A percentile compares a stretch with the other conserved stretches of the same genome.
Evolutionary conservation across 2,797 vertebrate genomes (phyloP).

Genomic region (Cacajao melanocephalus): DNA sequence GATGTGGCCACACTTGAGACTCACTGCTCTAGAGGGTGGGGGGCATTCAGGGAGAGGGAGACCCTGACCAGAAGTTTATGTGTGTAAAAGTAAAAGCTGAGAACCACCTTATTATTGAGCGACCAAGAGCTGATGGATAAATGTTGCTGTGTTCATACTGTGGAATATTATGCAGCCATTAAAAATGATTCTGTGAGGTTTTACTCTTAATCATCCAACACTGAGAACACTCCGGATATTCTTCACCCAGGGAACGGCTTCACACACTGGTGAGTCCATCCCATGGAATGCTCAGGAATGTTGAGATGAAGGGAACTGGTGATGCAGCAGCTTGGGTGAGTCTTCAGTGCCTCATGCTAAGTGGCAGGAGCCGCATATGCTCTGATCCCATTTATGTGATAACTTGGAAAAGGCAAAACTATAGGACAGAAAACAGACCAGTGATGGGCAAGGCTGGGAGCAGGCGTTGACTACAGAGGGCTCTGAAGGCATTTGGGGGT

Average conservation of each 20-base stretch:
- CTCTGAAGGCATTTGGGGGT: background rate
- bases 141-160: background rate
- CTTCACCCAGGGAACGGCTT: background rate
- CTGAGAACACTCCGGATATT: background rate
- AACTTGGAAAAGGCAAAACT: background rate
- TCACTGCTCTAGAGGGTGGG: background rate
- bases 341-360: background rate
- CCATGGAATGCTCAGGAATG: no score
- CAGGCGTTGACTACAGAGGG: background rate
- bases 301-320: background rate
- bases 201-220: background rate
- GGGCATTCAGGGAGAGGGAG: background rate
- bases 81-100: background rate
- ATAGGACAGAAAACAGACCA: background rate
- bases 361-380: background rate
- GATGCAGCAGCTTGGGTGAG: background rate
- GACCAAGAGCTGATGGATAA: background rate
- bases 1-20: background rate
- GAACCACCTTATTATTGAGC: background rate
- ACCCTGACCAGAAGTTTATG: background rate
- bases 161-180: background rate
- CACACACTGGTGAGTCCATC: background rate
- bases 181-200: background rate
- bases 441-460: background rate
- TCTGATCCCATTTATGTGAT: background rate